A percentile compares a stretch with the other conserved stretches of the same genome.
phyloP scores from a whole-genome alignment of 2,113 vertebrate genomes.

The Propithecus coquereli region DNA sequence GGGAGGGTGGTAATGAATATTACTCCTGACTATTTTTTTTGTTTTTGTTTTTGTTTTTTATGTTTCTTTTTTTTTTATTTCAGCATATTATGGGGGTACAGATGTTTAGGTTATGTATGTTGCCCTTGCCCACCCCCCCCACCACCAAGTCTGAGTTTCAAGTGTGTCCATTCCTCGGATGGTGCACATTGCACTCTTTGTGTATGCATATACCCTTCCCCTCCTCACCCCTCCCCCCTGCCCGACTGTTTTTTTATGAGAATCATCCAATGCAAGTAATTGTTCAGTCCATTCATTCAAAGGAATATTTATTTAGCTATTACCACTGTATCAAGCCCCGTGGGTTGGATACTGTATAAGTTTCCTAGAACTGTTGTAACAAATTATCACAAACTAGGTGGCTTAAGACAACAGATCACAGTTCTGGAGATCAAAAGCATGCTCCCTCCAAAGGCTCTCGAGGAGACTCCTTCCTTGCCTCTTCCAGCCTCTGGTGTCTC shows the following conservation, averaged over 20 bases:
- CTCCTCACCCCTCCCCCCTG: too few relatives aligned
- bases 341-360: not conserved
- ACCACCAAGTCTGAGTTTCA: too few relatives aligned
- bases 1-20: not conserved
- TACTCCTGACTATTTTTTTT: not conserved
- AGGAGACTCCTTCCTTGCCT: not conserved
- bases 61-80: too few relatives aligned
- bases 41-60: too few relatives aligned
- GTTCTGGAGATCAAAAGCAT: not conserved
- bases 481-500: not conserved
- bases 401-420: not conserved
- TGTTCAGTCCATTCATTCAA: not conserved
- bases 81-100: too few relatives aligned
- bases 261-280: not conserved
- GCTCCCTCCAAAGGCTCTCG: not conserved
- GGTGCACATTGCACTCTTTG: too few relatives aligned
- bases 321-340: not conserved
- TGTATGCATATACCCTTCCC: too few relatives aligned
- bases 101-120: too few relatives aligned
- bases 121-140: too few relatives aligned
- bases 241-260: not conserved
- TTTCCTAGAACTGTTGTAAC: not conserved
- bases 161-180: too few relatives aligned
- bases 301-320: not conserved
- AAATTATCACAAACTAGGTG: not conserved